Percentiles rank a stretch among this genome's conserved stretches.
Conservation (phyloP, 1,140 invertebrate genomes). For the Nylanderia fulva region DNA sequence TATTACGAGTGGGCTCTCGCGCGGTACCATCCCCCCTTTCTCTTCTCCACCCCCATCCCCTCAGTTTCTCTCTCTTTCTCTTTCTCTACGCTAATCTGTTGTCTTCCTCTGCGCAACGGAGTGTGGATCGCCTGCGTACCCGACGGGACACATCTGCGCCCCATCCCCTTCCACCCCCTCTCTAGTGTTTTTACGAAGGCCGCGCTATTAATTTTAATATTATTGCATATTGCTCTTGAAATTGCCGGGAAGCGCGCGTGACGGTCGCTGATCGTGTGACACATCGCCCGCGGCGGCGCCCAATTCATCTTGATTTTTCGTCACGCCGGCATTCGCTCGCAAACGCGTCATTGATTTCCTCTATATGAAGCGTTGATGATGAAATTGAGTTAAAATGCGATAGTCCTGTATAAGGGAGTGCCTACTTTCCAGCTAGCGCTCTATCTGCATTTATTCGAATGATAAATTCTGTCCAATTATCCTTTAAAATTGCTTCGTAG, state of each 20-base stretch:
- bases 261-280: conserved; percentile 69
- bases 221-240: conserved; percentile 79
- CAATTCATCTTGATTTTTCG: conserved; percentile 76
- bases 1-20: conserved; percentile 84
- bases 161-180: too few relatives aligned
- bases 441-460: background rate
- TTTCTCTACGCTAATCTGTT: conserved; percentile 62
- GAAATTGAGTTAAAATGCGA: conserved; percentile 6
- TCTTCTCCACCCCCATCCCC: conserved; percentile 57
- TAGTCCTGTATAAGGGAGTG: background rate
- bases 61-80: conserved; percentile 62
- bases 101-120: conserved; percentile 54
- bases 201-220: conserved; percentile 80
- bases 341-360: conserved; percentile 70
- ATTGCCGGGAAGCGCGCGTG: conserved; percentile 74
- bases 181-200: conserved; percentile 74
- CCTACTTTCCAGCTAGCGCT: background rate
- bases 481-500: too few relatives aligned
- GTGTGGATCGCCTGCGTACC: conserved; percentile 24
- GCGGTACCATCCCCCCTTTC: conserved; percentile 59
- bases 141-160: conserved; percentile 25
- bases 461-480: background rate
- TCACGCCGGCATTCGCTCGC: conserved; percentile 6
- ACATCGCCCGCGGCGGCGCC: conserved; percentile 39
- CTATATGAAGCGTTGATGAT: conserved; percentile 30